Evolutionary conservation across 2,888 invertebrate species (phyloP), one percentile per base, ranked within the genome.

Genomic region (Microdon myrmicae): DNA sequence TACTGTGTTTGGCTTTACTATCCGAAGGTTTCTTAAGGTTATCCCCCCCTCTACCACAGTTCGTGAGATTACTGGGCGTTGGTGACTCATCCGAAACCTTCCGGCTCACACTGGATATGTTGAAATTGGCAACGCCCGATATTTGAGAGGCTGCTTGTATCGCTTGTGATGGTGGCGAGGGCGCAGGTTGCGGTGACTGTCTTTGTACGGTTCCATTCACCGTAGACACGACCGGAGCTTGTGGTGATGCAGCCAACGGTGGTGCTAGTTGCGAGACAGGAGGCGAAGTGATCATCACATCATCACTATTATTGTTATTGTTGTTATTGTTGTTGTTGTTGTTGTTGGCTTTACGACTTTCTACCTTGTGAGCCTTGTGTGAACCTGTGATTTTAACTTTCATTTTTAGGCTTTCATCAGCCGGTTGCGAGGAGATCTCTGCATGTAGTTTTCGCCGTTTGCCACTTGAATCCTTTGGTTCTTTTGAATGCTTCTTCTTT

Each of bases 401-500:
- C 71, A 84, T 75, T 68, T 84, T 84, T 3, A 83, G 71, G 53
- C 81, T 78, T 47, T 82, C 81, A 53, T 83, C 82, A 12, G 82
- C 78, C 2, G 77, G 74, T 19, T 78, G 78, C 0, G 78, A 78
- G 1, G 77, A 76, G 35, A 84, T 84, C 69, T 84, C 83, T 0
- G 84, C 84, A 68, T 84, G 84, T n/a, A 83, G 68, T 71, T 83
- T 83, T 28, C 82, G 74, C 22, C 83, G 80, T 67, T 84, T 84
- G 20, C 78, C 74, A 26, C 74, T 76, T 0, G 75, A 61, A 28
- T 78, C 77, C 49, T 76, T 75, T 0, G 82, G 80, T 54, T 81
- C 82, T 71, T 83, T 83, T 1, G 83, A 83, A 71, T 84, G 84
- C 70, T 84, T 84, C 76, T 84, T 84, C 71, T 84, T 84, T 19